Evolutionary conservation across 2,797 vertebrate genomes (phyloP), one percentile per base, ranked within the genome.

Genomic region (Poecilia picta): DNA sequence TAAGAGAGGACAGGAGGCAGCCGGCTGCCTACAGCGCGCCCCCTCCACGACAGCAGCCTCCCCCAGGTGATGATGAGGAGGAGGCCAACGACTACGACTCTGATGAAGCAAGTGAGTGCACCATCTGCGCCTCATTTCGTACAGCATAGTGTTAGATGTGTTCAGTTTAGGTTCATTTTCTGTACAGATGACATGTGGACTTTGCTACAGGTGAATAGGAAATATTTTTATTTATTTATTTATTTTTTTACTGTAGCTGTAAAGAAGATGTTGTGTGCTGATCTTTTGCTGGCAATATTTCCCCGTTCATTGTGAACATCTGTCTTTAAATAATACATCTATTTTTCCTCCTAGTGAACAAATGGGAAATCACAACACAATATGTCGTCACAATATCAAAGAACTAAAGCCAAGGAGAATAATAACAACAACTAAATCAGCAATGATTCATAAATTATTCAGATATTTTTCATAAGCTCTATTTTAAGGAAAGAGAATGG

Each of bases 31-130:
- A 96, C 64, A 74, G 53, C 31, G 93, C 95, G 78, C 93, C 93
- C 10, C 85, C 94, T 0, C 84, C 89, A 0, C 86, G 95, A 1
- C 80, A 93, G 31, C 94, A 95, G 0, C 47, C 91, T 13, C 92
- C 95, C 0, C 90, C 93, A 0, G 91, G 94, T 71, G 97, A 97
- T 25, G 97, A 98, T 1, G 97, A 98, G 28, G 97, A 98, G 15
- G 97, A 98, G 0, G 95, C 96, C 89, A 98, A 99, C 83, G 98
- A 97, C 95, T 99, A 98, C 0, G 98, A 99, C 87, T 99, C 98
- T 0, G 98, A 99, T 79, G 98, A 99, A 97, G 96, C 97, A 89
- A 99, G 98, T 99, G 94, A 90, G 94, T 93, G 57, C 66, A 72
- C 85, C 87, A 90, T 87, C 81, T 89, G 89, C 59, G 83, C 8